These are phyloP conservation scores for Laothoe populi DNA, from an alignment of 2,888 invertebrate species.

Conservation along the genomic window DNA sequence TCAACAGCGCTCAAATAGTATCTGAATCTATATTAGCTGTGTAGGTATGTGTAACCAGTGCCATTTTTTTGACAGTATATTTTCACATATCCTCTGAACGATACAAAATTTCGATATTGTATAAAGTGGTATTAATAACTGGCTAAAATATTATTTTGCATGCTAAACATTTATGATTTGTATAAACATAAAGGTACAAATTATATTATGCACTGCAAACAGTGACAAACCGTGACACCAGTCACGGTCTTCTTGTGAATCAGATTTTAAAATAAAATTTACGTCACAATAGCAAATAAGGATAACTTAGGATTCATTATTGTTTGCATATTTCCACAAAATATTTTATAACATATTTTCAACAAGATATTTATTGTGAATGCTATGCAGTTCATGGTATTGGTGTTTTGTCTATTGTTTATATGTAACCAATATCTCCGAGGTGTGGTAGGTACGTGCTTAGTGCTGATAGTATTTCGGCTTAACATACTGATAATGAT, in stretches of 20 bases:
- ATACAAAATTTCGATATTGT: neutral
- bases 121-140: neutral
- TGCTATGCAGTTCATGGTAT: conserved; percentile 27
- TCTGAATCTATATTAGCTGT: conserved; percentile 24
- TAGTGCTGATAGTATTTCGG: conserved; percentile 36
- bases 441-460: conserved; percentile 35
- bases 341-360: conserved; percentile 28
- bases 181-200: conserved; percentile 25
- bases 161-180: conserved; percentile 22
- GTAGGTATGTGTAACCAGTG: conserved; percentile 24
- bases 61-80: neutral
- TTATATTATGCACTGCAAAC: conserved; percentile 23
- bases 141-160: conserved; percentile 32
- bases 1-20: conserved; percentile 35
- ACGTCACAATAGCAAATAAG: conserved; percentile 21
- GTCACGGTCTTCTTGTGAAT: conserved; percentile 38
- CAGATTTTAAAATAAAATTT: conserved; percentile 40
- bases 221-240: conserved; percentile 28
- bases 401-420: conserved; percentile 24
- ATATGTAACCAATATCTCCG: conserved; percentile 31
- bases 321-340: neutral
- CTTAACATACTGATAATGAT: conserved; percentile 26
- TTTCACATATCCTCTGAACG: neutral
- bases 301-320: too few relatives aligned
- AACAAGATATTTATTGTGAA: conserved; percentile 6